phyloP scores from a whole-genome alignment of 2,888 invertebrate genomes.

The Oasisia sp. region DNA sequence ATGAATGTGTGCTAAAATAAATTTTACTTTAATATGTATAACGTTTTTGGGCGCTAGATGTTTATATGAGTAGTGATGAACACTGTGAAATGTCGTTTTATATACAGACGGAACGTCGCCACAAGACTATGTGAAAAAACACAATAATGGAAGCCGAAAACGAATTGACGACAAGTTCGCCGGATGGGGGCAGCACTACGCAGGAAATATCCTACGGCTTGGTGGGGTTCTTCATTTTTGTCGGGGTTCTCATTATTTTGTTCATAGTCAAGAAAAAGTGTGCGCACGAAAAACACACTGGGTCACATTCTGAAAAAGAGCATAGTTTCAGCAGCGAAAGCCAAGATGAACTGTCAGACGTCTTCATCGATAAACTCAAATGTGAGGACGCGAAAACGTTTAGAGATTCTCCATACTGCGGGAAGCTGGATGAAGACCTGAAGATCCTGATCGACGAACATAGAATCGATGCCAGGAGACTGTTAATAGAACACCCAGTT shows the following conservation, averaged over 20 bases:
- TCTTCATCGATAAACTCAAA: not conserved
- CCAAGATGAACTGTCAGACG: not conserved
- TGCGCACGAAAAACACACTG: not conserved
- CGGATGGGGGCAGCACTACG: conserved; percentile 8
- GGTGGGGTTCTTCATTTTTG: not conserved
- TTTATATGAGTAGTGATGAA: not conserved
- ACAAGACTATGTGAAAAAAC: not conserved
- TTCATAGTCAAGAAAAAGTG: conserved; percentile 13
- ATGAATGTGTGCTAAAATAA: too few relatives aligned
- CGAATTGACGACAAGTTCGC: not conserved
- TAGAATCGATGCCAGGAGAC: not conserved
- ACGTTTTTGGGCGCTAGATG: not conserved
- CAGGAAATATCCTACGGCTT: not conserved
- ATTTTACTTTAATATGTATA: too few relatives aligned
- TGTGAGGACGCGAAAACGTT: not conserved
- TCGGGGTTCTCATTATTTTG: not conserved
- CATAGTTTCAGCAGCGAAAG: not conserved
- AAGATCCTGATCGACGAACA: not conserved
- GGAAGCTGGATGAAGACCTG: not conserved
- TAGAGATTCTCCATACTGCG: not conserved
- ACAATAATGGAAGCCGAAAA: not conserved
- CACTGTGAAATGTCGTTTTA: not conserved
- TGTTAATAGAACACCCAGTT: not conserved
- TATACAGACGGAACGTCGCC: not conserved
- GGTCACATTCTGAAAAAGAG: not conserved